Evolutionary conservation across 1,140 invertebrate species (phyloP), one percentile per base, ranked within the genome.

Genomic region (Pectinophora gossypiella): DNA sequence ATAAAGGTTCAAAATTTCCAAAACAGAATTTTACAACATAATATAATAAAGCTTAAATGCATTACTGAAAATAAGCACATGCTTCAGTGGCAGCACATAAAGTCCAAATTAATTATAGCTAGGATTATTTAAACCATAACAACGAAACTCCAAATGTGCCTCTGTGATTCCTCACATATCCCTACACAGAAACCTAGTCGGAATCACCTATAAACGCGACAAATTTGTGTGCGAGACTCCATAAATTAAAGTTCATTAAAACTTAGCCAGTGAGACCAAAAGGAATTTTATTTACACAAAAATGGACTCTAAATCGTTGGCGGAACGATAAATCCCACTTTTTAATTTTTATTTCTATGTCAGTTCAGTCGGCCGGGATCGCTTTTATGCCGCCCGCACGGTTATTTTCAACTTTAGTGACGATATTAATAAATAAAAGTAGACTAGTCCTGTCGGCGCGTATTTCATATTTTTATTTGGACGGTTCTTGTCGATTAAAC

Each of bases 191-290:
- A 64, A 68, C 54, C 61, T 50, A 64, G 54, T 61, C 56, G 58
- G 52, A 68, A 61, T 40, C 58, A 59, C 50, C 67, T 56, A 62
- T 75, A 72, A 76, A 74, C 58, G 64, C 72, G 69, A 82, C 76
- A 74, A 74, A 77, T 80, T 80, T 56, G 65, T 76, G 56, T 60
- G 50, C 55, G 51, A 49, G 59, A 54, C 51, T 66, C 54, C 64
- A 76, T 81, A 81, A 78, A 78, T 81, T 78, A 73, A 71, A 59
- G 63, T 78, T 75, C 71, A 81, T 81, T 81, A 78, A 77, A 76
- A 73, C 60, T 75, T 71, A 56, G 54, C 43, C 48, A 54, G 46
- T 48, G 53, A 42, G 44, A 58, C 48, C 40, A 52, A 64, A 61
- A 19, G 48, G 36, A 51, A 48, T 58, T 67, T 61, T 58, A 66